phyloP scores from a whole-genome alignment of 1,140 invertebrate species.

The Paralvinella palmiformis region DNA sequence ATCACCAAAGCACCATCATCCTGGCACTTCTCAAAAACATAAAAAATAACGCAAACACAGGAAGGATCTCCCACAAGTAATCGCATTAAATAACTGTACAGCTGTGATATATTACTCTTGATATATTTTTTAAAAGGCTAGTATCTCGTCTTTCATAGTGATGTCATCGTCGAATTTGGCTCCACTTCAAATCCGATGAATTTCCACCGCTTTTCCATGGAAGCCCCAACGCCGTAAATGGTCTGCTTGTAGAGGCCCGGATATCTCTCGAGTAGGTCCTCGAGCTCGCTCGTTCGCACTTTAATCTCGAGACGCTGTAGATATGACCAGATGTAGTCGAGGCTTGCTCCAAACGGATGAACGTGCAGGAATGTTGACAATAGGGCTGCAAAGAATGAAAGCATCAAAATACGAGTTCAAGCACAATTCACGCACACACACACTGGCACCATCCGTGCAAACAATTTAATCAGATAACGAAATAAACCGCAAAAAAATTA shows the following conservation, averaged over 20 bases:
- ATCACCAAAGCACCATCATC: too few relatives aligned
- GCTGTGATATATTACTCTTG: too few relatives aligned
- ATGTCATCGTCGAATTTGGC: too few relatives aligned
- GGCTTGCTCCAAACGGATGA: conserved; percentile 77
- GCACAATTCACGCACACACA: too few relatives aligned
- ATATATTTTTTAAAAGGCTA: too few relatives aligned
- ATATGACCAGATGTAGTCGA: conserved; percentile 79
- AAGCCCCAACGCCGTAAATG: conserved; percentile 67
- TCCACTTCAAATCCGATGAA: conserved; percentile 44
- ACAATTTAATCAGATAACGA: neutral
- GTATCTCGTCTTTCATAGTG: too few relatives aligned
- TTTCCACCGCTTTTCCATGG: conserved; percentile 69
- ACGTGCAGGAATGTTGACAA: conserved; percentile 78
- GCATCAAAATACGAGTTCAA: too few relatives aligned
- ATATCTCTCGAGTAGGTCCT: conserved; percentile 67
- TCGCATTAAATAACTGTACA: too few relatives aligned
- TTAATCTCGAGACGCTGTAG: conserved; percentile 67
- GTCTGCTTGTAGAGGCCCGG: conserved; percentile 71
- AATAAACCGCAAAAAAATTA: neutral
- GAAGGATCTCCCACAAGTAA: too few relatives aligned
- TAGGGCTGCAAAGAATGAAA: conserved; percentile 55
- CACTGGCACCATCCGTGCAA: too few relatives aligned
- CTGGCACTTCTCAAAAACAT: too few relatives aligned
- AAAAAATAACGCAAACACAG: too few relatives aligned
- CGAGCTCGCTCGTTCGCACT: conserved; percentile 64